A percentile compares a stretch with the other conserved stretches of the same genome.
Conservation (phyloP, 2,113 vertebrate genomes). For the Agelaius phoeniceus region DNA sequence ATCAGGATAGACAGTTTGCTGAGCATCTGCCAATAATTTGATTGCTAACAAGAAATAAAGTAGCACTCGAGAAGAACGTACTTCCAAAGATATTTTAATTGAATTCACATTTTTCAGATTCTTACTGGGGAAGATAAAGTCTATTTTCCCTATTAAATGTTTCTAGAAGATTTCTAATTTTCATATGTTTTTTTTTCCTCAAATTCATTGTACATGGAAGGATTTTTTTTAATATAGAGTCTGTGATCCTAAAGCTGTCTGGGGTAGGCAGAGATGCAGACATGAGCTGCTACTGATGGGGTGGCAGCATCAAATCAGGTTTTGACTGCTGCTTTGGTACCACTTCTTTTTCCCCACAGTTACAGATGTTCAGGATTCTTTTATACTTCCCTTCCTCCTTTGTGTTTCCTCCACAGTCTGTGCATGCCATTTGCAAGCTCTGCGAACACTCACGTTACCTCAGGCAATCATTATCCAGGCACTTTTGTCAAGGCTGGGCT, state of each 20-base stretch:
- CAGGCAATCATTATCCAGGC: not conserved
- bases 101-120: not conserved
- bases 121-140: not conserved
- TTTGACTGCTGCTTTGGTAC: not conserved
- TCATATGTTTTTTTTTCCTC: not conserved
- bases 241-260: not conserved
- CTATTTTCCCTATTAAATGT: not conserved
- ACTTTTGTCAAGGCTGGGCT: not conserved
- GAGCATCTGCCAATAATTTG: not conserved
- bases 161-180: not conserved
- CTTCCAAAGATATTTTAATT: not conserved
- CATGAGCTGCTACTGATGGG: not conserved
- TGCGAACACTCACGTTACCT: not conserved
- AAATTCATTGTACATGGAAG: not conserved
- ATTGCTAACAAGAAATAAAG: not conserved
- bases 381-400: not conserved
- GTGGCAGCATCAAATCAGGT: not conserved
- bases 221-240: accelerated
- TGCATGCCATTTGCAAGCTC: not conserved
- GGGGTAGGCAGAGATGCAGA: not conserved
- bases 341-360: not conserved
- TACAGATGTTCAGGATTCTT: not conserved
- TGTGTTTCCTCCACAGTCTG: not conserved
- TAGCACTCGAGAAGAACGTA: not conserved
- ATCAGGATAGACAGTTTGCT: not conserved